Percentiles rank a stretch among this genome's conserved stretches.
These are phyloP conservation scores for Pituophis catenifer DNA, from an alignment of 2,113 vertebrate genomes.

Conservation along the genomic window DNA sequence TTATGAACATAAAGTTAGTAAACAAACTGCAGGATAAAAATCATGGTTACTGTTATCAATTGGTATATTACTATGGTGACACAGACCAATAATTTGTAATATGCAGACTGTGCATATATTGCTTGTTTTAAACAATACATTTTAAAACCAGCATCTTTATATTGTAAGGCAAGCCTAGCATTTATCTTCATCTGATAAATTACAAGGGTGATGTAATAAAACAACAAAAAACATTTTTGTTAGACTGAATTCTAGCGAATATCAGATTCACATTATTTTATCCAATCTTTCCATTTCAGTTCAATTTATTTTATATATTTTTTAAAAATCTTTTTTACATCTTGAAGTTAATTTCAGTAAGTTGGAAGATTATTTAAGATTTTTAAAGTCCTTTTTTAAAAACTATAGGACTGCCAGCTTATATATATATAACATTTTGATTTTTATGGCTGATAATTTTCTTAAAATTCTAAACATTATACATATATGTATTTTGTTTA, in stretches of 20 bases:
- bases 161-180: neutral
- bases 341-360: neutral
- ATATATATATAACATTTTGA: neutral
- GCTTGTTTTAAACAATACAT: neutral
- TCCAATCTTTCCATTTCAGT: slow-evolving; percentile 5
- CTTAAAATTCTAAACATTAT: slow-evolving; percentile 24
- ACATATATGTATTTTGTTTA: slow-evolving; percentile 28
- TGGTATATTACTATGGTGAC: slow-evolving; percentile 34
- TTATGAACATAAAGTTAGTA: slow-evolving; percentile 2
- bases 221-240: neutral
- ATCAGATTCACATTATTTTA: neutral
- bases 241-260: neutral
- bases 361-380: slow-evolving; percentile 11
- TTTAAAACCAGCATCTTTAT: neutral
- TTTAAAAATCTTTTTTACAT: neutral
- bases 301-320: neutral
- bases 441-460: slow-evolving; percentile 21
- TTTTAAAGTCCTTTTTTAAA: slow-evolving; percentile 24
- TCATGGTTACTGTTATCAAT: slow-evolving; percentile 53
- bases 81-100: slow-evolving; percentile 36
- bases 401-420: slow-evolving; percentile 29
- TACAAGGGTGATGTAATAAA: neutral
- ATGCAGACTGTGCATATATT: neutral
- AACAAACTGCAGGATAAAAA: slow-evolving; percentile 43
- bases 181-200: slow-evolving; percentile 5